Percentiles rank a stretch among this genome's conserved stretches.
Evolutionary conservation across 2,113 vertebrate genomes (phyloP).

Genomic region (Hystrix brachyura): DNA sequence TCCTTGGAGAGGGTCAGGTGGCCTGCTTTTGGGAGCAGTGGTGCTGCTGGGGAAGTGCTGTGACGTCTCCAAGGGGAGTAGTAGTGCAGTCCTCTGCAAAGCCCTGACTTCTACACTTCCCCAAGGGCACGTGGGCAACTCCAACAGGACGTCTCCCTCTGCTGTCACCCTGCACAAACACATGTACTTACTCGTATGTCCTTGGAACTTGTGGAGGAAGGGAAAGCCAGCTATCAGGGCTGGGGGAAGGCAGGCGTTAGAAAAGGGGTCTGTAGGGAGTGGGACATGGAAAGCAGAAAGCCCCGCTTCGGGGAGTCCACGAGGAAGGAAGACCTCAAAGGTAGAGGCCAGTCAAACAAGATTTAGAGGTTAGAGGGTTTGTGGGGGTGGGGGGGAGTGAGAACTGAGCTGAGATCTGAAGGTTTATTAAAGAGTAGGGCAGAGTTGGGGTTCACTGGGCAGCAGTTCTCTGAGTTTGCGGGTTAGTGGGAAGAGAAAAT

Average conservation of each 20-base stretch:
- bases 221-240: background rate
- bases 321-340: background rate
- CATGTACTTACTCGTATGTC: background rate
- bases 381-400: background rate
- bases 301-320: background rate
- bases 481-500: background rate
- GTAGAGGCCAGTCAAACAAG: background rate
- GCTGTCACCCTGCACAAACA: background rate
- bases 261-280: background rate
- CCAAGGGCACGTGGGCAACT: background rate
- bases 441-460: background rate
- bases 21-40: background rate
- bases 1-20: slow-evolving; percentile 64
- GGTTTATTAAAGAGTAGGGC: background rate
- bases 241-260: background rate
- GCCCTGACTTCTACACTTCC: background rate
- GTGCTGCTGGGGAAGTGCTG: background rate
- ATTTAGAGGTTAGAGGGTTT: background rate
- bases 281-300: background rate
- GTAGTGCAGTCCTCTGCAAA: background rate
- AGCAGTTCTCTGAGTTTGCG: background rate
- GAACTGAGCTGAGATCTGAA: background rate
- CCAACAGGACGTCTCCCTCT: background rate
- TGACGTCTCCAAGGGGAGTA: background rate
- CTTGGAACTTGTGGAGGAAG: background rate